A percentile compares a stretch with the other conserved stretches of the same genome.
Conservation (phyloP, 2,113 vertebrate genomes). For the Eolophus roseicapilla region DNA sequence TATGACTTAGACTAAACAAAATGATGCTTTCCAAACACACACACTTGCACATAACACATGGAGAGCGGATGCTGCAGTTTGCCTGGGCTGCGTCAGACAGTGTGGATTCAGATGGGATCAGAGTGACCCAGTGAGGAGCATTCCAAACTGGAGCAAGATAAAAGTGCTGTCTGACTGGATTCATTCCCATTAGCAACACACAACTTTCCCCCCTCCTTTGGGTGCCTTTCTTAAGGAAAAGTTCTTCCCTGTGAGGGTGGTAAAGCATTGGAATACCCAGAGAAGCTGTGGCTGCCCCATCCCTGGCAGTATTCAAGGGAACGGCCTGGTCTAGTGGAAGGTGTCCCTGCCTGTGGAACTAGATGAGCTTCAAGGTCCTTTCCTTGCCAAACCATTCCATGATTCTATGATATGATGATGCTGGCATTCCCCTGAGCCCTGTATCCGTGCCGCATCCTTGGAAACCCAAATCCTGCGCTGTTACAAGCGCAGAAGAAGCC, state of each 20-base stretch:
- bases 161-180: rapidly evolving
- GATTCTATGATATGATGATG: neutral
- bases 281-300: neutral
- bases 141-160: rapidly evolving
- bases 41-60: rapidly evolving
- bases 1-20: neutral
- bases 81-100: neutral
- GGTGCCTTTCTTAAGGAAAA: neutral
- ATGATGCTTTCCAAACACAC: neutral
- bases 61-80: neutral
- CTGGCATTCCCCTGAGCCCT: rapidly evolving
- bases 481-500: neutral
- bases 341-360: neutral
- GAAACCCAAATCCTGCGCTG: neutral
- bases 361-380: neutral
- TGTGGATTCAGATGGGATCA: neutral
- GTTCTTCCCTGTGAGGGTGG: neutral
- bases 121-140: neutral
- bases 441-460: neutral
- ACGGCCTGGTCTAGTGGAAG: neutral
- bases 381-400: neutral
- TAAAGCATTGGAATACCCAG: neutral
- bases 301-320: neutral
- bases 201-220: neutral
- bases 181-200: rapidly evolving